A percentile compares a stretch with the other conserved stretches of the same genome.
Conservation (phyloP, 2,113 vertebrate species). For the Uria aalge region DNA sequence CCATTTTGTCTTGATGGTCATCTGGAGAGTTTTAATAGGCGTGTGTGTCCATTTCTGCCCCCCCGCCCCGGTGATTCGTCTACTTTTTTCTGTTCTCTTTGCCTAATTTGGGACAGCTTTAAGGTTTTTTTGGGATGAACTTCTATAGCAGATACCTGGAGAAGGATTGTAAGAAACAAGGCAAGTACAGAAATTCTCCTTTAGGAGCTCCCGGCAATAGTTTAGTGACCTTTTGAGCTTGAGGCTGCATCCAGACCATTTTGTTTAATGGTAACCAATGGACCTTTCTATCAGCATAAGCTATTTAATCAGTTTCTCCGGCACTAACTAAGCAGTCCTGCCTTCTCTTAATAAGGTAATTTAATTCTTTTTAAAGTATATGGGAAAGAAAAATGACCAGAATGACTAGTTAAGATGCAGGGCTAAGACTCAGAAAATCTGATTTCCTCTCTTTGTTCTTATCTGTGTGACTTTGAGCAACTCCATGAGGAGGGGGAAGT, state of each 20-base stretch:
- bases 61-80: background rate
- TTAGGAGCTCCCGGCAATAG: background rate
- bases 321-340: background rate
- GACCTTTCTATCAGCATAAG: background rate
- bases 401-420: background rate
- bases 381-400: background rate
- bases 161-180: background rate
- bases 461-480: background rate
- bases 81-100: background rate
- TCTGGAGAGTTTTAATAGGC: background rate
- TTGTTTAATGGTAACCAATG: background rate
- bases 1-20: background rate
- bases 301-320: background rate
- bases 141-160: background rate
- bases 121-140: background rate
- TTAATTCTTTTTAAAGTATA: background rate
- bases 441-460: background rate
- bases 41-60: no score
- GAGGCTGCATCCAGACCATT: background rate
- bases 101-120: background rate
- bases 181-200: background rate
- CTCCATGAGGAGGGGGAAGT: accelerated
- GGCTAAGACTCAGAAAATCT: background rate
- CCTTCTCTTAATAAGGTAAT: background rate
- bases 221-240: background rate